Percentiles rank a stretch among this genome's conserved stretches.
Conservation (phyloP, 2,888 invertebrate genomes). For the Pediacus dermestoides region DNA sequence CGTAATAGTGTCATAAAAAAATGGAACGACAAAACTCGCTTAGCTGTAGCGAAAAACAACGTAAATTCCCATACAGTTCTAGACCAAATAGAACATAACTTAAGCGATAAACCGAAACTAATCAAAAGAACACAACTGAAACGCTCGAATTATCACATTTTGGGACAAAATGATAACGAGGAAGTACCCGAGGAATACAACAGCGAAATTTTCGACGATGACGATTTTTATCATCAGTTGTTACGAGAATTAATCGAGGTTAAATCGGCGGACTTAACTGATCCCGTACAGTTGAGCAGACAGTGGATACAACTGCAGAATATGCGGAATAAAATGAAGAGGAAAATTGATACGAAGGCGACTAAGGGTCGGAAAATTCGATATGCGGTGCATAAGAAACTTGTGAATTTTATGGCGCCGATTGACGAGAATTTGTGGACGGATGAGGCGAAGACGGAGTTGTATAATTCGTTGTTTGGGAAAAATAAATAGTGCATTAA, state of each 20-base stretch:
- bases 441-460: conserved; percentile 74
- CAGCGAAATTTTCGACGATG: conserved; percentile 90
- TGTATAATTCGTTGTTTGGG: conserved; percentile 80
- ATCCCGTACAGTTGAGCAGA: conserved; percentile 80
- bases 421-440: conserved; percentile 66
- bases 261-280: conserved; percentile 78
- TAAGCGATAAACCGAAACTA: conserved; percentile 73
- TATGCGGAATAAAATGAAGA: conserved; percentile 86
- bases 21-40: conserved; percentile 91
- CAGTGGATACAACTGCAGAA: conserved; percentile 92
- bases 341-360: conserved; percentile 88
- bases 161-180: conserved; percentile 54
- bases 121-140: conserved; percentile 76
- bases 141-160: conserved; percentile 67
- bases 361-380: conserved; percentile 91
- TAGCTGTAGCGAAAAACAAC: conserved; percentile 62
- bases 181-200: conserved; percentile 58
- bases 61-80: conserved; percentile 57
- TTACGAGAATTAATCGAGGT: conserved; percentile 88
- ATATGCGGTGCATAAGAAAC: conserved; percentile 78
- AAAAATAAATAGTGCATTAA: conserved; percentile 46
- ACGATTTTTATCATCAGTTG: conserved; percentile 94
- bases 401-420: conserved; percentile 90
- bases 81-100: conserved; percentile 81
- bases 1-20: conserved; percentile 82